Conservation (phyloP, 2,113 vertebrate genomes). For the Pseudolaguvia tuberculata region DNA sequence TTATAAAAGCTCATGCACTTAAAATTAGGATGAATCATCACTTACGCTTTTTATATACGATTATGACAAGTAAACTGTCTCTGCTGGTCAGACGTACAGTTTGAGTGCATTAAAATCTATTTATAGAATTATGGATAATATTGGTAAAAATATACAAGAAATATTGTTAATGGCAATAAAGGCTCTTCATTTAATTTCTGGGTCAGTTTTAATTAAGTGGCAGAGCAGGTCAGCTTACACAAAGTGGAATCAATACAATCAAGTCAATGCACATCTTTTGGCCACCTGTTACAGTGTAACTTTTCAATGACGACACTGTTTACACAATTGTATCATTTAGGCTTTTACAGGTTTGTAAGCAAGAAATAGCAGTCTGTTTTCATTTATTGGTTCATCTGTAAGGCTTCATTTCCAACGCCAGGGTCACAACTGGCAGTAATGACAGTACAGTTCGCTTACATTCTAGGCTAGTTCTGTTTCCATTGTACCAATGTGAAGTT, state of each 20-base stretch:
- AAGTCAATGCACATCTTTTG: conserved; percentile 35
- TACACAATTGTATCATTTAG: not conserved
- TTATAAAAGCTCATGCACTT: conserved; percentile 2
- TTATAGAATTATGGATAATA: not conserved
- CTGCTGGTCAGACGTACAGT: conserved; percentile 25
- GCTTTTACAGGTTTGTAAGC: not conserved
- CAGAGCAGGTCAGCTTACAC: conserved; percentile 51
- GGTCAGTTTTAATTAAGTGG: conserved; percentile 31
- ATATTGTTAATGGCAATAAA: not conserved
- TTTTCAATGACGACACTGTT: conserved; percentile 33
- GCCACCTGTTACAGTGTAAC: conserved; percentile 40
- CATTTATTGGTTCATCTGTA: not conserved
- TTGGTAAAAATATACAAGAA: not conserved
- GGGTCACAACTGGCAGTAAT: not conserved
- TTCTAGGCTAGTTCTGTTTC: not conserved
- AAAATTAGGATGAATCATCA: conserved; percentile 19
- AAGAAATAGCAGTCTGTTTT: not conserved
- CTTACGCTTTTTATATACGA: conserved; percentile 12
- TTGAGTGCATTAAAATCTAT: not conserved
- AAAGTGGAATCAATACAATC: conserved; percentile 7
- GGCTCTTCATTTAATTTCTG: not conserved
- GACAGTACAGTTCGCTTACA: not conserved
- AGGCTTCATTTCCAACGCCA: not conserved
- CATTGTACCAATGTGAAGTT: not conserved
- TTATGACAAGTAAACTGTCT: conserved; percentile 21